Conservation (phyloP, 2,888 invertebrate genomes). For the Elmis aenea region DNA sequence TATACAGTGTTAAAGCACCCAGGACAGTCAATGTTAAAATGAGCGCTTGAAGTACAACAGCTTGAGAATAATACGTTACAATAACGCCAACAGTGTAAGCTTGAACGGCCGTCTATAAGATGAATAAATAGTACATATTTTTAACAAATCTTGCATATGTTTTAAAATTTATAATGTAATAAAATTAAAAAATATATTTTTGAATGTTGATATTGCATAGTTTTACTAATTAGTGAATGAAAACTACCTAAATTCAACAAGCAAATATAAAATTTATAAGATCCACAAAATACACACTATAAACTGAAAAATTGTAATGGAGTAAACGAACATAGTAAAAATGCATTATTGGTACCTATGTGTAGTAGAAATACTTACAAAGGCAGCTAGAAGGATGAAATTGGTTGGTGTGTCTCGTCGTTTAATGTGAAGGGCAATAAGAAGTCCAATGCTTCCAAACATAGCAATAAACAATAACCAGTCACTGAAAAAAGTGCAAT, state of each 20-base stretch:
- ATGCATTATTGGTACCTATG: not conserved
- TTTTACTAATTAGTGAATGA: too few species aligned
- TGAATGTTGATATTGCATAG: too few species aligned
- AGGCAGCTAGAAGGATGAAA: conserved; percentile 69
- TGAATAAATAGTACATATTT: conserved; percentile 12
- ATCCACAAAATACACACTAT: too few species aligned
- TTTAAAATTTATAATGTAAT: too few species aligned
- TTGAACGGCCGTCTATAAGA: conserved; percentile 70
- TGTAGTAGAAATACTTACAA: conserved; percentile 66
- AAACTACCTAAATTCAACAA: too few species aligned
- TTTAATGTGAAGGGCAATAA: conserved; percentile 68
- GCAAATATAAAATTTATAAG: too few species aligned
- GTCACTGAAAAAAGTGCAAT: conserved; percentile 50
- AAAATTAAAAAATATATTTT: too few species aligned
- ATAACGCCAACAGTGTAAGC: conserved; percentile 74
- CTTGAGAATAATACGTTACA: conserved; percentile 72
- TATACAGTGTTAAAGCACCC: conserved; percentile 71
- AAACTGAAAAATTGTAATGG: not conserved
- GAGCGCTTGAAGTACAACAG: conserved; percentile 73
- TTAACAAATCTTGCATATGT: too few species aligned
- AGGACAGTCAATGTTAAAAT: conserved; percentile 71
- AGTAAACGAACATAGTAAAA: not conserved
- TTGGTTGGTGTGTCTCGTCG: conserved; percentile 74
- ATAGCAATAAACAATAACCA: conserved; percentile 65
- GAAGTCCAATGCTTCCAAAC: conserved; percentile 58